Percentiles rank a stretch among this genome's conserved stretches.
These are phyloP conservation scores for Buphagus erythrorhynchus DNA, from an alignment of 2,797 vertebrate genomes.

Conservation along the genomic window DNA sequence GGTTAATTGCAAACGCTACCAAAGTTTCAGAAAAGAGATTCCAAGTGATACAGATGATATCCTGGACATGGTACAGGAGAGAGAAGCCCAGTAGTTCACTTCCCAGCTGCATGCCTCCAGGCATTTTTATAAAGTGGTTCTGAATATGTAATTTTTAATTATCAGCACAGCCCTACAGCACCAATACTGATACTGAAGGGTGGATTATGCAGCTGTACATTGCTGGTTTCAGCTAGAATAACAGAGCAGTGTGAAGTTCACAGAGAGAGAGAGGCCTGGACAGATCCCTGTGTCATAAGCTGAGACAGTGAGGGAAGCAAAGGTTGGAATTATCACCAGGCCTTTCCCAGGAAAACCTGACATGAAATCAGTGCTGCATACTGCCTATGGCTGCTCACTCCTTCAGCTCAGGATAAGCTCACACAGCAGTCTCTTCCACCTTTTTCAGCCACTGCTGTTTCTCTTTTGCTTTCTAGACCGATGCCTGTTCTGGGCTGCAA, in stretches of 20 bases:
- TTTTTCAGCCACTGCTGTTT: neutral
- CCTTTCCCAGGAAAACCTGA: neutral
- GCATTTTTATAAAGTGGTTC: neutral
- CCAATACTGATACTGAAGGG: neutral
- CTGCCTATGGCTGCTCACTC: neutral
- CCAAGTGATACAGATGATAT: neutral
- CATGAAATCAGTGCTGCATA: neutral
- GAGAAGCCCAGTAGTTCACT: neutral
- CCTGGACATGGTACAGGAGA: neutral
- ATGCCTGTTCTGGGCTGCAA: constrained; percentile 79
- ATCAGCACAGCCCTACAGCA: neutral
- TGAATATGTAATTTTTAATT: neutral
- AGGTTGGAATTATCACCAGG: neutral
- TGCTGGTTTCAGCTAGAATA: neutral
- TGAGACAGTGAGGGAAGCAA: neutral
- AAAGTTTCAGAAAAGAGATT: neutral
- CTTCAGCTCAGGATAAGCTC: neutral
- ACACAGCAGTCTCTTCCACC: neutral
- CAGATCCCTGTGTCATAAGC: rapidly evolving
- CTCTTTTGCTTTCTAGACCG: constrained; percentile 63
- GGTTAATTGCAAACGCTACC: neutral
- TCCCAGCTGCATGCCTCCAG: neutral
- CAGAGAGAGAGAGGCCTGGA: neutral
- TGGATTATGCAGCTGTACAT: neutral
- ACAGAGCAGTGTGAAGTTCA: neutral